Evolutionary conservation across 2,113 vertebrate species (phyloP), one percentile per base, ranked within the genome.

Genomic region (Calcarius ornatus): DNA sequence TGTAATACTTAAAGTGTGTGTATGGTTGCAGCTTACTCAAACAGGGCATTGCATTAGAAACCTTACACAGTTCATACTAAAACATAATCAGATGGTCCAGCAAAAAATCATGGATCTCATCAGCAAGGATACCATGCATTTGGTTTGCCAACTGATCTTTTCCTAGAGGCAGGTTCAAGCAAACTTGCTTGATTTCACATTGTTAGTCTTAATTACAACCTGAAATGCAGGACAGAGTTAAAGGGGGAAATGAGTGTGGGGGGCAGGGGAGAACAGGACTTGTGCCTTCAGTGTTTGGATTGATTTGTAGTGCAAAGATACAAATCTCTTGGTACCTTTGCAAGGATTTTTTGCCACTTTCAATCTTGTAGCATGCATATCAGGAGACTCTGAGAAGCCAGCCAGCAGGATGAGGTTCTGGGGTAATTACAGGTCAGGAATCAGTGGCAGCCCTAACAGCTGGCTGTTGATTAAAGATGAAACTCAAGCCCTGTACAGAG

Each of bases 351-450:
- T 85, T 90, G 64, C 66, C 64, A 85, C 50, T 86, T 93, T 66
- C 66, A 88, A 73, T 84, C 35, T 73, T 91, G 79, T n/a, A 80
- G 50, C 31, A 70, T 63, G 45, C 45, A 17, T 88, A 85, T 45
- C 79, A 90, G 63, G 82, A 86, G 48, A 27, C 35, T 43, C 12
- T 31, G 48, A 90, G 82, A 91, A 94, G 77, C 43, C 69, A 92
- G 69, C 5, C 47, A 86, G 73, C 86, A 92, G 72, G 53, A 83
- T 68, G 86, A 86, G 33, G 69, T 88, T 94, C 77, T 56, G 43
- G 53, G 51, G 51, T 86, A 95, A 86, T 88, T 94, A 81, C 69
- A 86, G 77, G 91, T 73, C 76, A 92, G 56, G 80, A 88, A 78
- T 86, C 76, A 64, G 82, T 37, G 68, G 42, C 80, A 92, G 65